A percentile compares a stretch with the other conserved stretches of the same genome.
Conservation (phyloP, 2,113 vertebrate species). For the cat (Felis catus) region F.catus_Fca126_mat1.0 CM031421.1:74562501-74563000, state of each 20-base stretch:
- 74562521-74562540: neutral
- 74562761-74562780: neutral
- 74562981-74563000: neutral
- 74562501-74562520: neutral
- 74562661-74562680: neutral
- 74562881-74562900: neutral
- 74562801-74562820: neutral
- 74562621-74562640: neutral
- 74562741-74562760: neutral
- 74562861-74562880: neutral
- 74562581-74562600: neutral
- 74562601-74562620: neutral
- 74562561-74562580: neutral
- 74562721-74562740: neutral
- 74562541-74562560: neutral
- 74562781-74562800: neutral
- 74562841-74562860: neutral
- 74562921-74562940: neutral
- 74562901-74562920: neutral
- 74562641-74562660: neutral
- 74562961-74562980: neutral
- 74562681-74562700: neutral
- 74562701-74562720: neutral
- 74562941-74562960: neutral
- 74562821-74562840: neutral